Evolutionary conservation across 1,140 invertebrate species (phyloP).

Genomic region (Calephelis virginiensis): DNA sequence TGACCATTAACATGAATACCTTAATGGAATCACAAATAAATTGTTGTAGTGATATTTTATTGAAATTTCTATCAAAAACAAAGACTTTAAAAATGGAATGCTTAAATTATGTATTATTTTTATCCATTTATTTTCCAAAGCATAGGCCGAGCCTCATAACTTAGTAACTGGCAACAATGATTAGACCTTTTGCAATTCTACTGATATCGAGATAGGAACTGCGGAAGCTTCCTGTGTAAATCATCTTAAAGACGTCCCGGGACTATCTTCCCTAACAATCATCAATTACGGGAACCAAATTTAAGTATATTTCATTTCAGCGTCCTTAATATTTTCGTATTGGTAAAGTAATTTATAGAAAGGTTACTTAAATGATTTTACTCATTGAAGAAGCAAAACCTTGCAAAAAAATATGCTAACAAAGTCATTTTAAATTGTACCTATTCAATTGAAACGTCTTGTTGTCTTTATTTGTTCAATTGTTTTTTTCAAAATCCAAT

Average conservation of each 20-base stretch:
- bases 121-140: too few relatives aligned
- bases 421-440: too few relatives aligned
- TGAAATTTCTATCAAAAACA: too few relatives aligned
- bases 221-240: constrained; percentile 9
- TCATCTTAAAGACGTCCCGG: constrained; percentile 3
- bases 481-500: too few relatives aligned
- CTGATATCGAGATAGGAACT: constrained; percentile 1
- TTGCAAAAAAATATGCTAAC: not conserved
- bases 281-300: constrained; percentile 12
- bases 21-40: too few relatives aligned
- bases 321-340: not conserved
- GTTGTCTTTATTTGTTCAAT: too few relatives aligned
- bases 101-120: too few relatives aligned
- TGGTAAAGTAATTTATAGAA: not conserved
- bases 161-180: constrained; percentile 4
- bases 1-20: too few relatives aligned
- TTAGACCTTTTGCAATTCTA: constrained; percentile 2
- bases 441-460: too few relatives aligned
- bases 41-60: too few relatives aligned
- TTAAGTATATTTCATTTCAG: constrained; percentile 12
- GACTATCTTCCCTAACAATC: constrained; percentile 8
- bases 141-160: not conserved
- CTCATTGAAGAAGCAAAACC: not conserved
- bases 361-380: not conserved
- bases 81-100: too few relatives aligned